A percentile compares a stretch with the other conserved stretches of the same genome.
These are phyloP conservation scores for Phyllotreta cruciferae DNA, from an alignment of 2,888 invertebrate species.

Conservation along the genomic window DNA sequence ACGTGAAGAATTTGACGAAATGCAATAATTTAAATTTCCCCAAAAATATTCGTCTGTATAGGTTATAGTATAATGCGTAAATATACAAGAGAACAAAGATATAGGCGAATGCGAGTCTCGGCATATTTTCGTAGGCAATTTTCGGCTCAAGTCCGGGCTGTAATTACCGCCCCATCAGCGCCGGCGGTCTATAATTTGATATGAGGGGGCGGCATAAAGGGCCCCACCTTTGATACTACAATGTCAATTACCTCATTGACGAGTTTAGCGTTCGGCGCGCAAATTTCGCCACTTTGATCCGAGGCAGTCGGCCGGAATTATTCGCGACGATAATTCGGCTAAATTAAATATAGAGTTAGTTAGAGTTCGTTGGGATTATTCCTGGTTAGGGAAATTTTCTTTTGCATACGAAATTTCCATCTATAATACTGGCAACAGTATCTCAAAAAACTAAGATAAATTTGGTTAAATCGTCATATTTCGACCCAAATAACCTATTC, in stretches of 20 bases:
- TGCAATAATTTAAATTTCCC: too few species aligned
- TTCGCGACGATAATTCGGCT: slow-evolving; percentile 39
- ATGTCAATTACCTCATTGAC: slow-evolving; percentile 56
- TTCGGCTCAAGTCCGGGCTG: slow-evolving; percentile 55
- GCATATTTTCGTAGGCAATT: slow-evolving; percentile 58
- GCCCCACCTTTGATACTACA: slow-evolving; percentile 58
- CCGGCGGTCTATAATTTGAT: slow-evolving; percentile 57
- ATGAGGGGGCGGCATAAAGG: slow-evolving; percentile 54
- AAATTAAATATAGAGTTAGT: slow-evolving; percentile 21
- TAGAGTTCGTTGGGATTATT: background rate
- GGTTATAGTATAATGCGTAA: background rate
- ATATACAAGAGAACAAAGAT: background rate
- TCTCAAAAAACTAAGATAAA: too few species aligned
- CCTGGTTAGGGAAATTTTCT: too few species aligned
- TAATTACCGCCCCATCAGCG: slow-evolving; percentile 58
- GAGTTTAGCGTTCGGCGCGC: slow-evolving; percentile 27
- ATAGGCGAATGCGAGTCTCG: slow-evolving; percentile 37
- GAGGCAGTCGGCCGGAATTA: slow-evolving; percentile 42
- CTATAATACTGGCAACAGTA: too few species aligned
- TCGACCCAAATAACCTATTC: too few species aligned
- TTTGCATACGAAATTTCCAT: too few species aligned
- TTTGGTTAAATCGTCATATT: too few species aligned
- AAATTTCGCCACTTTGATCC: slow-evolving; percentile 45
- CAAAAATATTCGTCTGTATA: background rate
- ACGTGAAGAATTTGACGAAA: too few species aligned